Evolutionary conservation across 2,888 invertebrate species (phyloP), one percentile per base, ranked within the genome.

Genomic region (Lasioglossum zephyrum): DNA sequence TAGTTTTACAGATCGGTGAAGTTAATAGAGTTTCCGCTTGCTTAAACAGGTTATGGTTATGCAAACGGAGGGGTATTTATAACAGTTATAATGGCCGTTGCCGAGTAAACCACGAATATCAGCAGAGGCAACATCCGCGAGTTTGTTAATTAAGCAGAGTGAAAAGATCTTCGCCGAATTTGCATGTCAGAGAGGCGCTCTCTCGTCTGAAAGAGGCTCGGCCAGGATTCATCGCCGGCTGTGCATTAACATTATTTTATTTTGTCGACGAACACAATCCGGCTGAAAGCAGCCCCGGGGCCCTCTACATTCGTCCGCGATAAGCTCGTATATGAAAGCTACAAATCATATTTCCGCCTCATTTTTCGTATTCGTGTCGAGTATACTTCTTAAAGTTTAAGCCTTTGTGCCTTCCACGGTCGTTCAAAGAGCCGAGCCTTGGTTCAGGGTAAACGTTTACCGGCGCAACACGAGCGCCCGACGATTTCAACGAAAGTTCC

Each of bases 331-430:
- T 39, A 49, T 22, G 47, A 66, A 63, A 53, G 53, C 31, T 77
- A 73, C 76, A 77, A 85, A 73, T 86, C 76, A 66, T 76, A 82
- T 79, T 80, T 87, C 77, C 75, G 74, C 77, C 74, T 79, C 82
- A 82, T 87, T 82, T 77, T 63, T 79, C 47, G 80, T 75, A 87
- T 87, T 69, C 80, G 77, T 85, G 82, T 85, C 85, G 79, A 87
- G 87, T 70, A 44, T 77, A 31, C 85, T 82, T 77, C 77, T 75
- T 73, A 63, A 74, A 77, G 66, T 70, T 84, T 49, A 44, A 78
- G 57, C 60, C 31, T 72, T 82, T 70, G 77, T 79, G 76, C 74
- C 63, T 49, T 41, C 73, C 41, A 57, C 75, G 47, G 72, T 44
- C 73, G 78, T 86, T 85, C 78, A 85, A 81, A 81, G 36, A 74